These are phyloP conservation scores for Etheostoma spectabile DNA, from an alignment of 2,113 vertebrate species.

Conservation along the genomic window DNA sequence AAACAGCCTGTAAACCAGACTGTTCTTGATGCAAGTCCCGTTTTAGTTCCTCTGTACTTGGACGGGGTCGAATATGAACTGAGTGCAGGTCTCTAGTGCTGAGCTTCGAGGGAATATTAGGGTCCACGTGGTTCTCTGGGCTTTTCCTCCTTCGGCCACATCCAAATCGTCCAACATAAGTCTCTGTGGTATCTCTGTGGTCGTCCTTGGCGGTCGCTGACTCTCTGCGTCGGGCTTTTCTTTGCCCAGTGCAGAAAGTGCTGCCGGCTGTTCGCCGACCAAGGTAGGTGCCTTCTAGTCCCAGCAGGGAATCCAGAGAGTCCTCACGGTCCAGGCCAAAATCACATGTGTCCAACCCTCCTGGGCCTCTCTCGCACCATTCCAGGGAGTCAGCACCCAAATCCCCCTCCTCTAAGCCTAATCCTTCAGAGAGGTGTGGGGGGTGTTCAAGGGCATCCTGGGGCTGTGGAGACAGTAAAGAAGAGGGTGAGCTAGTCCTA, in stretches of 20 bases:
- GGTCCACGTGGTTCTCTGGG: constrained; percentile 24
- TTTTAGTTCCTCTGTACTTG: constrained; percentile 11
- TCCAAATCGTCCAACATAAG: neutral
- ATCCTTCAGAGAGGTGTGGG: constrained; percentile 72
- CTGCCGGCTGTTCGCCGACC: constrained; percentile 10
- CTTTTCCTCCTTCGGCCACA: constrained; percentile 43
- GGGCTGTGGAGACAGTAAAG: constrained; percentile 74
- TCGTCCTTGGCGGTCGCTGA: constrained; percentile 56
- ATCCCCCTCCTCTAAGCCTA: constrained; percentile 75
- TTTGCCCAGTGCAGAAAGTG: constrained; percentile 58
- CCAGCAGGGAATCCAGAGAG: constrained; percentile 76
- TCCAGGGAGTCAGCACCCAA: constrained; percentile 68
- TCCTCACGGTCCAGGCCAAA: constrained; percentile 83
- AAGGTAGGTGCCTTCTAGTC: constrained; percentile 61
- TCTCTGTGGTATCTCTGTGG: constrained; percentile 24
- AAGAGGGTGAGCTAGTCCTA: constrained; percentile 7
- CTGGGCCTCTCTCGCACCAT: constrained; percentile 62
- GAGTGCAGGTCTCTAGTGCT: constrained; percentile 7
- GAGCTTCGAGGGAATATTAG: neutral
- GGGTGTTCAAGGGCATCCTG: constrained; percentile 82
- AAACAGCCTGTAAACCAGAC: constrained; percentile 16
- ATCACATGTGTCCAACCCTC: constrained; percentile 77
- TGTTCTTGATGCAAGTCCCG: neutral
- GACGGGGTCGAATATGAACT: neutral
- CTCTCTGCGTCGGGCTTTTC: constrained; percentile 70